Conservation (phyloP, 2,113 vertebrate species). For the Pithys albifrons region DNA sequence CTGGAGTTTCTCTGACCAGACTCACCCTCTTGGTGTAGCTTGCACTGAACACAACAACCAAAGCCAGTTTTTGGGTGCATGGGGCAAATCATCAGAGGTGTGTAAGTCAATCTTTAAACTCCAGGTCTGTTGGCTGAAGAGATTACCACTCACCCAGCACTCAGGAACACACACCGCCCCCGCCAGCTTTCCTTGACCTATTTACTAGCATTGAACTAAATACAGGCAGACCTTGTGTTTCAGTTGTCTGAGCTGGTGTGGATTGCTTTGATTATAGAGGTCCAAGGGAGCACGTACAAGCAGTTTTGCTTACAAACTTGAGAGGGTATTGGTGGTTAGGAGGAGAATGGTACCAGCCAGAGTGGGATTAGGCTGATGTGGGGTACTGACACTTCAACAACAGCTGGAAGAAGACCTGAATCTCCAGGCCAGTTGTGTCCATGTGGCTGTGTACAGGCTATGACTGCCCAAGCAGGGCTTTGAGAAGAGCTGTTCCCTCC, state of each 20-base stretch:
- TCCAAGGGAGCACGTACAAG: fast-evolving
- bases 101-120: not conserved
- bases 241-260: not conserved
- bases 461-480: not conserved
- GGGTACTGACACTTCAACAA: not conserved
- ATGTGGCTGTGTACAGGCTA: not conserved
- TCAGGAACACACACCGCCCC: not conserved
- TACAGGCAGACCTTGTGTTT: not conserved
- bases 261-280: not conserved
- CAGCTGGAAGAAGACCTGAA: not conserved
- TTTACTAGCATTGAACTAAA: not conserved
- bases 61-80: not conserved
- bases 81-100: not conserved
- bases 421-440: not conserved
- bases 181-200: not conserved
- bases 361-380: not conserved
- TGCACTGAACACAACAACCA: fast-evolving
- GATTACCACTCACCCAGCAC: not conserved
- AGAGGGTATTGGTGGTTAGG: not conserved
- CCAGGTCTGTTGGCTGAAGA: not conserved
- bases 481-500: not conserved
- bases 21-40: fast-evolving
- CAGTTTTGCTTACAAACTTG: not conserved
- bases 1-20: not conserved
- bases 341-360: not conserved